Base-by-base conservation (phyloP, 2,888 invertebrate species). In the Sthenelais limicola region DNA sequence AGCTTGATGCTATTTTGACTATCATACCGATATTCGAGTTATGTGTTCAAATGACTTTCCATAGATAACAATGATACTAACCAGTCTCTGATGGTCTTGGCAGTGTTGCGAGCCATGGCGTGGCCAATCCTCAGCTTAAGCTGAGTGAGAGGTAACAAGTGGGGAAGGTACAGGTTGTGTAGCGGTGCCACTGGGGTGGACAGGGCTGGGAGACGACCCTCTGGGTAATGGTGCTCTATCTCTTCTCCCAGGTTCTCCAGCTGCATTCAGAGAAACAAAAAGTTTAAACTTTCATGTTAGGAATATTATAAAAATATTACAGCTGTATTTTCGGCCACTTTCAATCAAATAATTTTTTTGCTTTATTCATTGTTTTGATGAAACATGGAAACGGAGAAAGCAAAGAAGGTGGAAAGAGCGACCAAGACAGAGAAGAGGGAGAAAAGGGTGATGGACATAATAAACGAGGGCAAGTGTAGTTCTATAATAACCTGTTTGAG, bases 41-140 rank as follows among this genome's bases (percentile, higher is more conserved):
- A n/a, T n/a, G n/a, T n/a, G n/a, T n/a, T n/a, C n/a, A n/a, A n/a
- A n/a, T n/a, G n/a, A n/a, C n/a, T n/a, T n/a, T n/a, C n/a, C n/a
- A n/a, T n/a, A n/a, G n/a, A n/a, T 15, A 43, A n/a, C n/a, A 18
- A 68, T 32, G 38, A 58, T 26, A 74, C 74, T 28, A 79, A 84
- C 85, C 80, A 80, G 51, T 77, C 78, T 26, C 78, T 74, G 47
- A 80, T 79, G 47, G 78, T 77, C 56, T 80, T 82, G 66, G 83
- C 82, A 66, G 56, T 49, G 9, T 58, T 71, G n/a, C 58, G 47
- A 4, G 85, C 81, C 80, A 84, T 82, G 68, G 82, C 80, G 72
- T 87, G 84, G 5, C 85, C 86, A 32, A 86, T 81, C 48, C 86
- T 74, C 9, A 86, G 82, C 70, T 87, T 87, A 73, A 84, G 77